Evolutionary conservation across 1,140 invertebrate genomes (phyloP).

Genomic region (Anastrepha obliqua): DNA sequence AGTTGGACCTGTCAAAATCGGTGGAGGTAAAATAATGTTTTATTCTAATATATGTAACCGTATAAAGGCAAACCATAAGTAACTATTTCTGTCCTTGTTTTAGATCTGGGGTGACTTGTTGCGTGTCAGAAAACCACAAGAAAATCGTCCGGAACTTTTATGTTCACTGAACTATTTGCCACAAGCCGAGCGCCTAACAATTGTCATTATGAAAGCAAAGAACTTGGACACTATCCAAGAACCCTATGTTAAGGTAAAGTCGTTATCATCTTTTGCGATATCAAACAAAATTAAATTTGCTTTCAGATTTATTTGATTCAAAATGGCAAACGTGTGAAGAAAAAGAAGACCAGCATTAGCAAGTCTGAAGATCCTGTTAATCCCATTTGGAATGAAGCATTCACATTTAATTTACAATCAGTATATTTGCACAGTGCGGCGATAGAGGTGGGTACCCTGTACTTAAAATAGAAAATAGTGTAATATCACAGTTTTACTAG

Average conservation of each 20-base stretch:
- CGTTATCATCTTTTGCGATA: not conserved
- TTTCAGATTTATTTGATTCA: constrained; percentile 84
- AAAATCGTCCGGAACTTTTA: constrained; percentile 87
- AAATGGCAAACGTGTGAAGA: constrained; percentile 89
- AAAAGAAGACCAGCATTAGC: constrained; percentile 93
- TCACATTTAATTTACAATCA: constrained; percentile 90
- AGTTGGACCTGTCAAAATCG: constrained; percentile 82
- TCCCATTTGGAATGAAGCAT: constrained; percentile 96
- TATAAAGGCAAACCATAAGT: not conserved
- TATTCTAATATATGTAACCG: not conserved
- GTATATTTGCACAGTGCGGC: constrained; percentile 81
- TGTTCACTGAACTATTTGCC: constrained; percentile 90
- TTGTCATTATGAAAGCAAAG: constrained; percentile 88
- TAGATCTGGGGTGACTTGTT: constrained; percentile 83
- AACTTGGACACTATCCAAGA: constrained; percentile 83
- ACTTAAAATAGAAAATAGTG: too few species aligned
- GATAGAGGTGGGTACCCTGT: constrained; percentile 80
- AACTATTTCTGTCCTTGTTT: not conserved
- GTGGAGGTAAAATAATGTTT: constrained; percentile 78
- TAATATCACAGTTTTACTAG: too few species aligned
- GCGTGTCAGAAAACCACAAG: constrained; percentile 84
- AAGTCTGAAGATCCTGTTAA: constrained; percentile 89
- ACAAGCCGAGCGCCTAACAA: constrained; percentile 88
- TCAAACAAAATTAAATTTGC: not conserved
- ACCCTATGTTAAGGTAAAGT: constrained; percentile 88